Base-by-base conservation (phyloP, 2,113 vertebrate species). In the Vulpes ferrilata region DNA sequence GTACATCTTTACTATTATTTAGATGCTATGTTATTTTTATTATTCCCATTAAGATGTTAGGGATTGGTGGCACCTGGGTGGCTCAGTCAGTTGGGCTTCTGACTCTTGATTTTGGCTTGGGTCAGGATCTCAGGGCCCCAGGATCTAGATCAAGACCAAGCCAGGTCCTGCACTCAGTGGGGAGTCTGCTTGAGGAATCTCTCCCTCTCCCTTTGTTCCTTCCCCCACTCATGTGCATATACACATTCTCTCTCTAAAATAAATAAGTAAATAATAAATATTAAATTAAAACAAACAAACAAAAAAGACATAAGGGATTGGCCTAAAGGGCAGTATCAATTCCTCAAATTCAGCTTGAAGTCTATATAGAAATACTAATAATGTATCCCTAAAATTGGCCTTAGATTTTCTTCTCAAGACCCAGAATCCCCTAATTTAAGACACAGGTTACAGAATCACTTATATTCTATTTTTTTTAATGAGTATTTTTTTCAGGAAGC, bases 401-500 rank as follows among this genome's bases (percentile, higher is more conserved):
- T 81, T 65, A 32, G 43, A 60, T 73, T 83, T 96, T 76, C 67
- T 74, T 57, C 53, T 88, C 57, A 87, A 92, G 59, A 95, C 9
- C 9, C 48, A 93, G 67, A 84, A 71, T 83, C 20, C n/a, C 76
- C 38, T 23, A 97, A 60, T 89, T 64, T 16, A 90, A 95, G 60
- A 74, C 20, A 96, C 1, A 73, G 0, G 43, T 38, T 86, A 83
- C 1, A 86, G 15, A 89, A 93, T 87, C 19, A 85, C 17, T 93
- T 74, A 76, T 55, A 90, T 69, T 83, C 62, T 85, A 73, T 88
- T 81, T 95, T 84, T 88, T 88, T 27, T 86, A 89, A 67, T 27
- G 17, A 93, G 27, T 53, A 55, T 83, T 92, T 76, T 96, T 93
- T 82, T 69, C 65, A 97, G 80, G 15, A 95, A 97, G 80, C 85